Evolutionary conservation across 2,113 vertebrate species (phyloP), one percentile per base, ranked within the genome.

Genomic region (Hystrix cristata): DNA sequence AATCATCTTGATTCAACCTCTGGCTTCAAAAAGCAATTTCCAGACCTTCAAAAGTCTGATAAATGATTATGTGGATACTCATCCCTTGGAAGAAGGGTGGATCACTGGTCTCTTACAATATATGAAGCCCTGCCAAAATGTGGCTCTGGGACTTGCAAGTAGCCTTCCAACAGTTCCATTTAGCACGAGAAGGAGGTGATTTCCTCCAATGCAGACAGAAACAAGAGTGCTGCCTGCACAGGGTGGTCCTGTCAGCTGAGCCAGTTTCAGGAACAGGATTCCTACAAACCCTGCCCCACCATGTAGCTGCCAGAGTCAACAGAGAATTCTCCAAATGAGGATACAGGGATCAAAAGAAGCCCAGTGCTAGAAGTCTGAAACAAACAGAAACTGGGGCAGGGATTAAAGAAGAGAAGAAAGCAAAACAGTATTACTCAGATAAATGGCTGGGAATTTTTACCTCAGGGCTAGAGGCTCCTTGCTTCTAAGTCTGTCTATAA

Each of bases 11-110:
- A 95, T n/a, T 91, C 64, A 90, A 80, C 0, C 60, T 43, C 23
- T 94, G 48, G 62, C 62, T 90, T 95, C 94, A 95, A 85, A 93
- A 90, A 88, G 12, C 81, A 85, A 89, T 94, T 90, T 72, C 27
- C 38, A 82, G 84, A 80, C 31, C 64, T 87, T 95, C 51, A 87
- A 80, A 83, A 64, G 3, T 7, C 16, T 97, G 43, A 10, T 67
- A 88, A 91, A 92, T 80, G 1, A 93, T 55, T 5, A 62, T 38
- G 7, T 27, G 27, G 55, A 85, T 48, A 89, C 55, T 74, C 29
- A 94, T 31, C 74, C 46, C 3, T 72, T 89, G n/a, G 46, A 55
- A 96, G 91, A 86, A n/a, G 51, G 43, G 18, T 60, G 38, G 34
- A 84, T 29, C 11, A 80, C 21, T 51, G 88, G 51, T 62, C 43